Base-by-base conservation (phyloP, 2,797 vertebrate species). In the Ceyx erithaca region DNA sequence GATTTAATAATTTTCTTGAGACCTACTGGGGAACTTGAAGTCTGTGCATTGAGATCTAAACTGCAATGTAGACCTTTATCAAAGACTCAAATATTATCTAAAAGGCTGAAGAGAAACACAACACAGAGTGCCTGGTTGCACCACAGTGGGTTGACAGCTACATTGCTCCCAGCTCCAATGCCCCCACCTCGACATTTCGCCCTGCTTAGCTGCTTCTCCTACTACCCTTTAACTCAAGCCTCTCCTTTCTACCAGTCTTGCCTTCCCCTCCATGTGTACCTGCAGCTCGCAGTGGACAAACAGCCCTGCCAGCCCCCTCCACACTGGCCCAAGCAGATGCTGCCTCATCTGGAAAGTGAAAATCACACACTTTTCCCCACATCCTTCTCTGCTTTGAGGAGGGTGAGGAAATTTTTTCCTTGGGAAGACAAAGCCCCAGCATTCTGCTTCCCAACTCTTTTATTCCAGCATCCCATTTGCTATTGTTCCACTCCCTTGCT, bases 131-230 rank as follows among this genome's bases (percentile, higher is more conserved):
- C 2, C 37, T 1, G 2, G 15, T 2, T 52, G 49, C 31, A 33
- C 8, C 0, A 3, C 3, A 4, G 4, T 15, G 58, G 40, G 19
- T 22, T 1, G 2, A 8, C 37, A 33, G 21, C 9, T 20, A 18
- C 16, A 57, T 6, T 1, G 4, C 13, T 62, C 5, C 10, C 6
- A 3, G 4, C 43, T 23, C 33, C 52, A 43, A 10, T 1, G 4
- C 1, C 4, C 26, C 14, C 4, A 6, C 8, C 21, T 81, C 2
- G 3, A 68, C 0, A 1, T 35, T 51, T 43, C 1, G 1, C 5
- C 45, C 16, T 0, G 1, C 41, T 54, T 20, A 35, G 28, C 37
- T 41, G 46, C 37, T 69, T 23, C 66, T 69, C 26, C 66, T 1
- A 1, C 9, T 14, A 30, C 26, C 30, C 12, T 51, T 52, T 14